These are phyloP conservation scores for Plecturocebus donacophilus DNA, from an alignment of 2,113 vertebrate genomes.

Conservation along the genomic window DNA sequence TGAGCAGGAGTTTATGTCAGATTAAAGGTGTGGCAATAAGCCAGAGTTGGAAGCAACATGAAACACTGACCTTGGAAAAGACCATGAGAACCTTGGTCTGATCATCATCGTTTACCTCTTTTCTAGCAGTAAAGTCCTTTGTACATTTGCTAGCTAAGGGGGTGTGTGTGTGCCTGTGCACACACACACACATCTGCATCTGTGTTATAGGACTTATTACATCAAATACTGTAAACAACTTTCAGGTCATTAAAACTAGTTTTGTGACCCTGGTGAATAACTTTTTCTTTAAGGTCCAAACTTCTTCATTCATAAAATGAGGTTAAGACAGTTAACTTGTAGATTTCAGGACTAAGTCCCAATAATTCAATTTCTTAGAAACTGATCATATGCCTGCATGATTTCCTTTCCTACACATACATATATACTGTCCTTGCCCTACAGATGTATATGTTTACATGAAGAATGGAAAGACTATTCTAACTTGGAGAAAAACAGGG, in stretches of 20 bases:
- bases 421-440: too few relatives aligned
- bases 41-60: neutral
- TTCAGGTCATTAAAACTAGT: neutral
- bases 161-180: accelerated
- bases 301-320: neutral
- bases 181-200: neutral
- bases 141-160: neutral
- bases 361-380: constrained; percentile 7
- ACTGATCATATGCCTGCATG: neutral
- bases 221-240: neutral
- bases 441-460: neutral
- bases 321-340: neutral
- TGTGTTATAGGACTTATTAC: neutral
- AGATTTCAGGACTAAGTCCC: neutral
- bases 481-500: neutral
- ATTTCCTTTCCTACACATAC: neutral
- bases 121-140: neutral
- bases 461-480: neutral
- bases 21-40: neutral
- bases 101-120: neutral
- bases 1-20: neutral
- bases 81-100: neutral
- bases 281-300: neutral
- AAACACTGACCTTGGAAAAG: neutral
- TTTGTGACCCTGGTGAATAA: neutral